Conservation (phyloP, 2,797 vertebrate genomes). For the Gymnodraco acuticeps region DNA sequence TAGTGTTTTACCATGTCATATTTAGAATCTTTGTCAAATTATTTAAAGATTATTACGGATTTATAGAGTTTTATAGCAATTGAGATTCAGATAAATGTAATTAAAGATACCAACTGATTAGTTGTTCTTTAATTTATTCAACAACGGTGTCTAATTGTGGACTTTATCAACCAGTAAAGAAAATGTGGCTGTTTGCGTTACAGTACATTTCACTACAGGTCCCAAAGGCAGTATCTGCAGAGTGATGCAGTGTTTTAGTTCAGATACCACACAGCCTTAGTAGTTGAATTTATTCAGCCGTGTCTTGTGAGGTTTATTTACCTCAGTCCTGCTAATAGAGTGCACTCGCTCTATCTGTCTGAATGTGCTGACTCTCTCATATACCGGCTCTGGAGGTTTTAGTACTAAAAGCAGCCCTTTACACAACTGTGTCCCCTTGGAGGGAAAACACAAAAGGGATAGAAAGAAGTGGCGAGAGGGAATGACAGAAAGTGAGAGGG, state of each 20-base stretch:
- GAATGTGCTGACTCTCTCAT: conserved; percentile 78
- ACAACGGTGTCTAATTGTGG: conserved; percentile 47
- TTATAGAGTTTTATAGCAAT: not conserved
- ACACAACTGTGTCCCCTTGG: conserved; percentile 76
- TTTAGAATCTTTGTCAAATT: not conserved
- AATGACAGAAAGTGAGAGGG: conserved; percentile 43
- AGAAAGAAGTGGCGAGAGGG: conserved; percentile 43
- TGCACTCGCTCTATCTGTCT: conserved; percentile 78
- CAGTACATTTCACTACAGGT: conserved; percentile 75
- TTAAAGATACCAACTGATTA: conserved; percentile 19
- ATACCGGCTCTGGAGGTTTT: conserved; percentile 71
- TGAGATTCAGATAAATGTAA: not conserved
- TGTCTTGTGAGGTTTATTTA: conserved; percentile 83
- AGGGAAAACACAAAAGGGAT: conserved; percentile 70
- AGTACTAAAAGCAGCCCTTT: conserved; percentile 79
- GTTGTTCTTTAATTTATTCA: conserved; percentile 18
- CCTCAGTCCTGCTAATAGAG: conserved; percentile 80
- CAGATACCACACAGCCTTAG: conserved; percentile 64
- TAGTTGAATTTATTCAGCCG: conserved; percentile 78
- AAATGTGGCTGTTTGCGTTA: conserved; percentile 67
- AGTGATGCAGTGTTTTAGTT: conserved; percentile 59
- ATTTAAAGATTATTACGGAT: not conserved
- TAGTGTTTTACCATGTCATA: not conserved
- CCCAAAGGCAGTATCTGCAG: conserved; percentile 68
- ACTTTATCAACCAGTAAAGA: conserved; percentile 60